Conservation (phyloP, 2,113 vertebrate species). For the Rhodinocichla rosea region DNA sequence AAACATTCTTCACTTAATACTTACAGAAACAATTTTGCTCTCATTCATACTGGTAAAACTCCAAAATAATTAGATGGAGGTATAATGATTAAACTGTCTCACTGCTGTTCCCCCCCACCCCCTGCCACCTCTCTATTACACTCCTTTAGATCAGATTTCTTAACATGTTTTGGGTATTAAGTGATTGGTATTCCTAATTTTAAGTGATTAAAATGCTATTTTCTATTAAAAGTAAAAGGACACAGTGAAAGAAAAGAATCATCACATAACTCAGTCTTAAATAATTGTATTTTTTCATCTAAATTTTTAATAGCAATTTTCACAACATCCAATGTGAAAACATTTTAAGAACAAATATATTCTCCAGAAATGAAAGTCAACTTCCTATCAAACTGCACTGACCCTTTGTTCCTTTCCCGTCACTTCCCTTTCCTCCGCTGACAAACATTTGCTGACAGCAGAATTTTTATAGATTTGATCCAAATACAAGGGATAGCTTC, state of each 20-base stretch:
- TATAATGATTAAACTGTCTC: neutral
- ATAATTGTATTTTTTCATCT: neutral
- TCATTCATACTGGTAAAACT: neutral
- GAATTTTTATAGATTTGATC: neutral
- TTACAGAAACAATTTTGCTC: neutral
- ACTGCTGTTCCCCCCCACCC: neutral
- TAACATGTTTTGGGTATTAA: neutral
- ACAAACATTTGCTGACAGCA: neutral
- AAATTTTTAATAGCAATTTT: neutral
- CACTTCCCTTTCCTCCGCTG: neutral
- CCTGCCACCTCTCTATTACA: neutral
- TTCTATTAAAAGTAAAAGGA: neutral
- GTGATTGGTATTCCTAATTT: neutral
- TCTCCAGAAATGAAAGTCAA: neutral
- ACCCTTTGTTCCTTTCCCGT: neutral
- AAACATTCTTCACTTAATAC: slow-evolving; percentile 1
- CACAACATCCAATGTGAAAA: neutral
- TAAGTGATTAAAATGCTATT: neutral
- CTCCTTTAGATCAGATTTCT: neutral
- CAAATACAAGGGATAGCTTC: neutral
- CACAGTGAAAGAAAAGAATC: neutral
- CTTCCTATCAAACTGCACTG: neutral
- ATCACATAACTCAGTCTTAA: neutral
- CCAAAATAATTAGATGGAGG: neutral
- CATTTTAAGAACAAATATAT: neutral